phyloP scores from a whole-genome alignment of 23 tunicate genomes.

The Styela clava region DNA sequence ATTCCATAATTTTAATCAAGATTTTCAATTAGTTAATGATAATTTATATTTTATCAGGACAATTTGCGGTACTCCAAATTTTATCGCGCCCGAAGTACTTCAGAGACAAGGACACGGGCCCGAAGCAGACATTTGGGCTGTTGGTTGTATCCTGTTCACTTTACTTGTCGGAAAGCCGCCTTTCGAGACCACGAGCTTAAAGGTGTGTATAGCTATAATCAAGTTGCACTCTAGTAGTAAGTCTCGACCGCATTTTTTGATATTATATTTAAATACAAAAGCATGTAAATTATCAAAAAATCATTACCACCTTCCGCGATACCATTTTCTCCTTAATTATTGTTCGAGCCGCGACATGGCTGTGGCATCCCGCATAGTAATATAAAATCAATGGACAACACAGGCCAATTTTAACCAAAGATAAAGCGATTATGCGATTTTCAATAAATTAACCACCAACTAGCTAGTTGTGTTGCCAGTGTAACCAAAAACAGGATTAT shows the following conservation, averaged over 20 bases:
- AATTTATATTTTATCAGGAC: slow-evolving; percentile 43
- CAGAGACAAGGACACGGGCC: slow-evolving; percentile 89
- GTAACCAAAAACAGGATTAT: background rate
- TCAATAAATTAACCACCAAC: background rate
- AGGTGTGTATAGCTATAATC: slow-evolving; percentile 43
- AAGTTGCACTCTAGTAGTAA: no score
- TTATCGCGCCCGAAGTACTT: slow-evolving; percentile 96
- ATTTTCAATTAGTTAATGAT: background rate
- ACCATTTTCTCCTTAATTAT: background rate
- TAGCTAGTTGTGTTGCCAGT: background rate
- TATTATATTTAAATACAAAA: no score
- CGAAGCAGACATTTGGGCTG: slow-evolving; percentile 94
- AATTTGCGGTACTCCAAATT: slow-evolving; percentile 99
- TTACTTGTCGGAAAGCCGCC: slow-evolving; percentile 87
- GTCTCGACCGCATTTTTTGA: no score
- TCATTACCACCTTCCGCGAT: background rate
- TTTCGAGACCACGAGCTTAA: slow-evolving; percentile 70
- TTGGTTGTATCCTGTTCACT: slow-evolving; percentile 90
- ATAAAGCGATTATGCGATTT: no score
- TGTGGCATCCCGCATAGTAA: background rate
- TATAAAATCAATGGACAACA: background rate
- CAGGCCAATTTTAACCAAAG: no score
- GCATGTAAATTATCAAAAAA: no score
- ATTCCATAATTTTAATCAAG: background rate
- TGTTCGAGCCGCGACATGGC: background rate